Evolutionary conservation across 2,888 invertebrate species (phyloP), one percentile per base, ranked within the genome.

Genomic region (Pyrrhosoma nymphula): DNA sequence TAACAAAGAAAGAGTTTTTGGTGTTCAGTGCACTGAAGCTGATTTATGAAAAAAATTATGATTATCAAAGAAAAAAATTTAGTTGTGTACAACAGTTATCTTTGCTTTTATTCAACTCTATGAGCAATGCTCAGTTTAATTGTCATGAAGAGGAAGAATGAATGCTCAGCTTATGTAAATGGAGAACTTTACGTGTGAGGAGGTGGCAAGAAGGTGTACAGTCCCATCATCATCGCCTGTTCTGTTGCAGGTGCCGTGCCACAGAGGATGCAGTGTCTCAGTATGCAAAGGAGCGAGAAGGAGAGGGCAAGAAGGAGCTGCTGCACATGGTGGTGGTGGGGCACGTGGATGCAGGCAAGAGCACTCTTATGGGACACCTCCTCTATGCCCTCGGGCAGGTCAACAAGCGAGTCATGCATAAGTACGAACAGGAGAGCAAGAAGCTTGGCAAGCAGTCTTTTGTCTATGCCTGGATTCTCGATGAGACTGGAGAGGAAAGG

Each of bases 391-490:
- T 99, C 63, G 99, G 99, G 39, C 98, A 98, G 97, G 99, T 99
- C 0, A 98, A 98, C 96, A 98, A 99, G 97, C 98, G 98, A 96
- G 98, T 98, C 0, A 98, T 99, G 98, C 99, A 99, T 97, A 99
- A 99, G 97, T 99, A 99, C 97, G 99, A 99, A 96, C 99, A 99
- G 96, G 99, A 99, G 96, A 99, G 99, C 96, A 98, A 99, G 96
- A 99, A 99, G 97, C 97, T 99, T 96, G 99, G 99, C 6, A 99
- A 99, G 97, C 99, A 99, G 96, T 99, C 99, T 96, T 99, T 99
- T 96, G 98, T 99, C 97, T 99, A 99, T 97, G 99, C 99, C 6
- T 99, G 99, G 99, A 99, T 99, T 3, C 97, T 99, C 95, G 99
- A 99, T 97, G 99, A 99, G 97, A 99, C 99, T 95, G 99, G 99